phyloP scores from a whole-genome alignment of 1,140 invertebrate genomes.

The Trichogramma pretiosum region DNA sequence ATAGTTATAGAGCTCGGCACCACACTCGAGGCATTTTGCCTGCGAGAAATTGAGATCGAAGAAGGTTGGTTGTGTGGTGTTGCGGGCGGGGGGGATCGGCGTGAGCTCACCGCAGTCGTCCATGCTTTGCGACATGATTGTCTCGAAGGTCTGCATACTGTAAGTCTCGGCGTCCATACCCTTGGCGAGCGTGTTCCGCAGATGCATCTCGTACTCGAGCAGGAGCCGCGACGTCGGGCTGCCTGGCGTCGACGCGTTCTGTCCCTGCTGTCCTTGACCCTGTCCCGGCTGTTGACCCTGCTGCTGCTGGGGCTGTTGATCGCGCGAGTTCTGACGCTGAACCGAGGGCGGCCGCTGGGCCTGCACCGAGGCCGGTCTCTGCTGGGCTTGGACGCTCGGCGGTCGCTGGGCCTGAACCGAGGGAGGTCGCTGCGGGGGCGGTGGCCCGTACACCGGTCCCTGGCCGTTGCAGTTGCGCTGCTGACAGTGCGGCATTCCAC shows the following conservation, averaged over 20 bases:
- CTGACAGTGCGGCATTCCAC: conserved; percentile 50
- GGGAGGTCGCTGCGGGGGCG: neutral
- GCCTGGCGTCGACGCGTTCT: conserved; percentile 61
- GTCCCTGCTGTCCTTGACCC: conserved; percentile 32
- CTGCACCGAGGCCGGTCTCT: neutral
- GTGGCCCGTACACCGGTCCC: too few relatives aligned
- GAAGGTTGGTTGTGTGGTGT: too few relatives aligned
- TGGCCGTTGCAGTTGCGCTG: conserved; percentile 30
- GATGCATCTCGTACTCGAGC: conserved; percentile 90
- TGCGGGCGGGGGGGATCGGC: neutral
- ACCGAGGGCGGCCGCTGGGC: neutral
- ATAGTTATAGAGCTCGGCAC: too few relatives aligned
- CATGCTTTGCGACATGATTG: conserved; percentile 85
- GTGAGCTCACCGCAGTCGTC: conserved; percentile 78
- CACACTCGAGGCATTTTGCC: too few relatives aligned
- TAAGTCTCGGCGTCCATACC: conserved; percentile 93
- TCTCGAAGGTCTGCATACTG: conserved; percentile 87
- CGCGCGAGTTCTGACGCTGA: neutral
- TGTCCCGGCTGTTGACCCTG: conserved; percentile 41
- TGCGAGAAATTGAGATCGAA: too few relatives aligned
- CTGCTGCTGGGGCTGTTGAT: conserved; percentile 39
- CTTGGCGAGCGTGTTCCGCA: conserved; percentile 85
- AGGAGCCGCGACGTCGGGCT: conserved; percentile 79
- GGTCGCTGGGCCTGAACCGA: neutral
- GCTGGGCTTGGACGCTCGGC: neutral